Conservation (phyloP, 2,888 invertebrate species). For the Sylvicola cinctus region DNA sequence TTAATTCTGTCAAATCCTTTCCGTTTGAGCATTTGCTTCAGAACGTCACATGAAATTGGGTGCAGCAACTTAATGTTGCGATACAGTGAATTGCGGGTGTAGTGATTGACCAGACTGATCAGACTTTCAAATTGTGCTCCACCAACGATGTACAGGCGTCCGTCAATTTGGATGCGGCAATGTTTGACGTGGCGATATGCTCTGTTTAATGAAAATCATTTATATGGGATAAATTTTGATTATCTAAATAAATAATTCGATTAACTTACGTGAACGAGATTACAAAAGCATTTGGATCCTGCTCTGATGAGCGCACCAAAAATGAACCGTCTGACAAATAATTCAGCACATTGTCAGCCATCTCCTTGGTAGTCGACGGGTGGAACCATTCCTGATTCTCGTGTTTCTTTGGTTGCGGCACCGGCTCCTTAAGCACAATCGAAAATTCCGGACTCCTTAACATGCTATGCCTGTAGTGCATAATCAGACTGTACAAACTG, state of each 20-base stretch:
- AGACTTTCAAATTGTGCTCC: conserved; percentile 86
- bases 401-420: conserved; percentile 88
- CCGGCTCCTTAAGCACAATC: conserved; percentile 71
- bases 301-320: conserved; percentile 77
- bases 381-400: conserved; percentile 90
- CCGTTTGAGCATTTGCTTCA: conserved; percentile 1
- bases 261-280: conserved; percentile 71
- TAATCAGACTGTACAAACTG: conserved; percentile 76
- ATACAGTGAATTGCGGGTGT: conserved; percentile 78
- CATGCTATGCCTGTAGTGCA: conserved; percentile 71
- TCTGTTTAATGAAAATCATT: conserved; percentile 26
- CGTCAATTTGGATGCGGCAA: conserved; percentile 85
- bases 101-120: conserved; percentile 83
- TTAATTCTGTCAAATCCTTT: too few species aligned
- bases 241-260: not conserved
- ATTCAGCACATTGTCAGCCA: conserved; percentile 75
- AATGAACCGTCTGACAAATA: conserved; percentile 84
- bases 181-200: conserved; percentile 91
- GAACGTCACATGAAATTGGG: conserved; percentile 59
- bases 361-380: conserved; percentile 51
- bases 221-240: not conserved
- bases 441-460: conserved; percentile 73
- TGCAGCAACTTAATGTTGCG: conserved; percentile 71
- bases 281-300: conserved; percentile 67
- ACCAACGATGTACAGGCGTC: conserved; percentile 76